Evolutionary conservation across 2,113 vertebrate species (phyloP), one percentile per base, ranked within the genome.

Genomic region (Ranitomeya imitator): DNA sequence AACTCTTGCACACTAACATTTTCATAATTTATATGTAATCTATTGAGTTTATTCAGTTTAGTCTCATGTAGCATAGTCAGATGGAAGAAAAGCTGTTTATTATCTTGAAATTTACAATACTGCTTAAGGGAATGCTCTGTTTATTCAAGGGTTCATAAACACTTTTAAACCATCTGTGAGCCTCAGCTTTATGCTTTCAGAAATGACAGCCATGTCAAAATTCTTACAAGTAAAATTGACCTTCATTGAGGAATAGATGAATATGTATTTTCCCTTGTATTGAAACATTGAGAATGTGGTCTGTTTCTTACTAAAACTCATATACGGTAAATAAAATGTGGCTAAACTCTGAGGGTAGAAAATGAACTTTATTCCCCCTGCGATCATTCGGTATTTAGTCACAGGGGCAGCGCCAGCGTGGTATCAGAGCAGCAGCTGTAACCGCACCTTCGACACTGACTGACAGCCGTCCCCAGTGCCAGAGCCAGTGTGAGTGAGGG

Each of bases 81-180:
- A 83, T 71, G 76, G 23, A 88, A 83, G 69, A 65, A 83, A 83
- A 83, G 57, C 79, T 88, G 86, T 88, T 88, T 76, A 88, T 88
- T 88, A 83, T 88, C 79, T 83, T 59, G 60, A 69, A 83, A 76
- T 88, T 74, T 73, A 74, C 31, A 83, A 83, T 65, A 76, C 71
- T 83, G 79, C 86, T 81, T 63, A 51, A n/a, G 71, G 79, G 55
- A 83, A 88, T 76, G 57, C 79, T 77, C 57, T 83, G 80, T 79
- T 88, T 88, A 88, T 88, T 88, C 86, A 88, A 83, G 86, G 59
- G 86, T 88, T 77, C 79, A 83, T 88, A 88, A 88, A 88, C 71
- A 88, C 86, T 83, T 88, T 88, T 83, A 88, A 77, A 82, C 86
- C 86, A 88, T 88, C 86, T 88, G 86, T 88, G 86, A 71, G 86